Base-by-base conservation (phyloP, 2,888 invertebrate species). In the Xestia c-nigrum region DNA sequence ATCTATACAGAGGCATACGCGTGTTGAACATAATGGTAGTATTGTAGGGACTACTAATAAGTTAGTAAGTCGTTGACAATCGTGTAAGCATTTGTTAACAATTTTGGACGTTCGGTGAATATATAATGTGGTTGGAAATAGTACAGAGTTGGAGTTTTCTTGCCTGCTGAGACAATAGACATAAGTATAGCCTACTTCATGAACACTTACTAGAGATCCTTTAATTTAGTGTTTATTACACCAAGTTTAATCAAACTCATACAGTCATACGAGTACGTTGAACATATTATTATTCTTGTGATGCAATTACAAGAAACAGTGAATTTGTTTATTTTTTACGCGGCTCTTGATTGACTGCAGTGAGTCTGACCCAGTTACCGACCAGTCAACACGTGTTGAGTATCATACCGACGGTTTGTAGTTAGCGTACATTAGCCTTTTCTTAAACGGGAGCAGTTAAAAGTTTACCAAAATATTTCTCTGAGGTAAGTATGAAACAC, bases 341-440 rank as follows among this genome's bases (percentile, higher is more conserved):
- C 77, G 88, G 88, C 87, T 92, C 92, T 91, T 93, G 92, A 94
- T 93, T 93, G 93, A 94, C 92, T 93, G 92, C 92, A 92, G 92
- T 89, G 87, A 90, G 85, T 86, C 90, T 92, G 94, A 90, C 93
- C 94, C 90, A 93, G 92, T 93, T 93, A 91, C 85, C 88, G 86
- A 83, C 73, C 89, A 89, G 86, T 88, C 87, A 89, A 92, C 94
- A 95, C 93, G 91, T 95, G 94, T 91, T 90, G 87, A 90, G 89
- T 90, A 88, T 88, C 85, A 88, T 90, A 89, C 85, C 84, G 86
- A 86, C 85, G 83, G 79, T 80, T 86, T 76, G 73, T 83, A 86
- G 78, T 84, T 79, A 86, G 81, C 82, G 80, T 85, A 80, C 84
- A 85, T 85, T 87, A 80, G 76, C 86, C 72, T 80, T 84, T 85